These are phyloP conservation scores for Hyaena hyaena DNA, from an alignment of 2,113 vertebrate species.

Conservation along the genomic window DNA sequence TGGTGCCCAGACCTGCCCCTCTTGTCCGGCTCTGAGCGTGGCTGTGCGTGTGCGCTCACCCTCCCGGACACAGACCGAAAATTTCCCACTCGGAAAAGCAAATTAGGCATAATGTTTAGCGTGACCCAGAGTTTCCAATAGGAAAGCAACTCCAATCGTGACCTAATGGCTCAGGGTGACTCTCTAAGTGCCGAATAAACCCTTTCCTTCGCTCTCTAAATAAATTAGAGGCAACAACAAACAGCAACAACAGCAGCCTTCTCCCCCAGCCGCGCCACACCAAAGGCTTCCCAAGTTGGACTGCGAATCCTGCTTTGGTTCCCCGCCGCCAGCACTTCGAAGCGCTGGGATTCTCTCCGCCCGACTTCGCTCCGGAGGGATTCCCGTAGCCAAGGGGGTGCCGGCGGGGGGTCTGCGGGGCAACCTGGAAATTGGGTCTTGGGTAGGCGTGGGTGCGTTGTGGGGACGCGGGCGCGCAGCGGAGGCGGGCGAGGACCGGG, in stretches of 20 bases:
- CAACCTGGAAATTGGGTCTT: neutral
- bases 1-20: neutral
- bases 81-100: neutral
- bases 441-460: neutral
- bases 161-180: neutral
- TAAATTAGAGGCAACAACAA: neutral
- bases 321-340: neutral
- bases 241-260: neutral
- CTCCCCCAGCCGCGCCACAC: neutral
- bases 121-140: neutral
- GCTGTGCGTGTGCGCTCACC: neutral
- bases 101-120: neutral
- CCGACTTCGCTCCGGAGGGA: neutral
- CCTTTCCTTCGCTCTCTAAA: neutral
- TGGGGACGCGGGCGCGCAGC: neutral
- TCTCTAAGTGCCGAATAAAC: neutral
- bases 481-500: neutral
- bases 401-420: neutral
- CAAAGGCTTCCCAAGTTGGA: constrained; percentile 26
- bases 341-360: neutral
- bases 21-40: neutral
- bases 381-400: neutral
- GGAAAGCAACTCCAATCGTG: neutral
- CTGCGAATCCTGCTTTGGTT: neutral
- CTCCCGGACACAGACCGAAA: neutral